Evolutionary conservation across 2,888 invertebrate genomes (phyloP).

Genomic region (Elmis aenea): DNA sequence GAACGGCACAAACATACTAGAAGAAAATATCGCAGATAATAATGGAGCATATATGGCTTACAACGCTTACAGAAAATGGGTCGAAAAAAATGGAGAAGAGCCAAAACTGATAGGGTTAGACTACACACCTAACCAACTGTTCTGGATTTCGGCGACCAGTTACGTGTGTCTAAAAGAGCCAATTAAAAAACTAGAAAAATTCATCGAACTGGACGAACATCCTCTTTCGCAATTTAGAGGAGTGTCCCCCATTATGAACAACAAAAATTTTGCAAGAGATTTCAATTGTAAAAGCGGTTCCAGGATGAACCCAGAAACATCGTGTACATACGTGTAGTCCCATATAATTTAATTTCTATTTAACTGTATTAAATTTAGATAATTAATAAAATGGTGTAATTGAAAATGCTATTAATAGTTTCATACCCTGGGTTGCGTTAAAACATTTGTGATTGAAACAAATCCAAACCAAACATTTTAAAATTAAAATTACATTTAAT

Average conservation of each 20-base stretch:
- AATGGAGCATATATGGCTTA: conserved; percentile 86
- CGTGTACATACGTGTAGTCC: no score
- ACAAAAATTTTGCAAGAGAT: conserved; percentile 12
- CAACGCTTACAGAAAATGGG: conserved; percentile 71
- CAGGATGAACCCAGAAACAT: conserved; percentile 11
- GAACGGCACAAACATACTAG: conserved; percentile 80
- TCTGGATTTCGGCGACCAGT: conserved; percentile 38
- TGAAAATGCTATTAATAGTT: no score
- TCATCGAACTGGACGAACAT: conserved; percentile 5
- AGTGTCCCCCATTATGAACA: conserved; percentile 7
- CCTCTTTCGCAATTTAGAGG: conserved; percentile 8
- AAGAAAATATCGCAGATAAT: conserved; percentile 89
- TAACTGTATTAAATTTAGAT: no score
- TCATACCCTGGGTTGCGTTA: no score
- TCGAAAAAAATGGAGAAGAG: conserved; percentile 59
- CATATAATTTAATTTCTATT: no score
- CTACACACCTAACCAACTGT: conserved; percentile 56
- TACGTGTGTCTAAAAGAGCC: conserved; percentile 8
- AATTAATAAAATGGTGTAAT: no score
- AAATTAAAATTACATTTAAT: no score
- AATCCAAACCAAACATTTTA: no score
- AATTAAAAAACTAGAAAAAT: conserved; percentile 3
- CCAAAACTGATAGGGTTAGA: conserved; percentile 64
- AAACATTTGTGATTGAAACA: no score
- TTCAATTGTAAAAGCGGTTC: conserved; percentile 11